Evolutionary conservation across 2,888 invertebrate species (phyloP).

Genomic region (Leucophora obtusa): DNA sequence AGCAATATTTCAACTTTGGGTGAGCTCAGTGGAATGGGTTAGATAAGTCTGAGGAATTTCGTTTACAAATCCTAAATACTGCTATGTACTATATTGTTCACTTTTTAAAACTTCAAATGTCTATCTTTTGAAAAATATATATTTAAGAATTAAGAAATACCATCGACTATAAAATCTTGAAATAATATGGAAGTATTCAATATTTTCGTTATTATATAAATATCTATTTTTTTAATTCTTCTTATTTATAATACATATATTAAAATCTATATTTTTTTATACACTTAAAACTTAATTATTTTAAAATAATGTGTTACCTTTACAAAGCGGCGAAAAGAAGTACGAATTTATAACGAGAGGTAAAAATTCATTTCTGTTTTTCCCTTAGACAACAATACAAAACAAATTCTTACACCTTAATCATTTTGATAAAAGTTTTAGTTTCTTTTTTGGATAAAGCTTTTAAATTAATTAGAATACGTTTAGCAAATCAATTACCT

Average conservation of each 20-base stretch:
- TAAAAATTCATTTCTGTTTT: slow-evolving; percentile 16
- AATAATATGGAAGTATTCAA: neutral
- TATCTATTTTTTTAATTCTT: neutral
- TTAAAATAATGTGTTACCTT: slow-evolving; percentile 64
- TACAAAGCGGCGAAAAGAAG: slow-evolving; percentile 56
- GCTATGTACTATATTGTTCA: no score
- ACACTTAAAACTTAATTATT: slow-evolving; percentile 28
- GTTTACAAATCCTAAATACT: no score
- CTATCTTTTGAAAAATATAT: no score
- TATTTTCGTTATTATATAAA: neutral
- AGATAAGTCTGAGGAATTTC: no score
- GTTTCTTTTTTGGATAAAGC: slow-evolving; percentile 35
- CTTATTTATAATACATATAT: slow-evolving; percentile 20
- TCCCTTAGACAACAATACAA: slow-evolving; percentile 46
- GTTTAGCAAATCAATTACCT: slow-evolving; percentile 61
- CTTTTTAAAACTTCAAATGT: no score
- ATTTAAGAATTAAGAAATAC: neutral
- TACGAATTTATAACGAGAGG: slow-evolving; percentile 36
- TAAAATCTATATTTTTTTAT: slow-evolving; percentile 15
- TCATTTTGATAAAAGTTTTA: slow-evolving; percentile 39
- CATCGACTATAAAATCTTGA: neutral
- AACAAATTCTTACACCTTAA: slow-evolving; percentile 46
- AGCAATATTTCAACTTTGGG: no score
- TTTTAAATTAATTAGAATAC: slow-evolving; percentile 53
- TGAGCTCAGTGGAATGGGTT: no score